Base-by-base conservation (phyloP, 2,113 vertebrate species). In the Pitta sordida region DNA sequence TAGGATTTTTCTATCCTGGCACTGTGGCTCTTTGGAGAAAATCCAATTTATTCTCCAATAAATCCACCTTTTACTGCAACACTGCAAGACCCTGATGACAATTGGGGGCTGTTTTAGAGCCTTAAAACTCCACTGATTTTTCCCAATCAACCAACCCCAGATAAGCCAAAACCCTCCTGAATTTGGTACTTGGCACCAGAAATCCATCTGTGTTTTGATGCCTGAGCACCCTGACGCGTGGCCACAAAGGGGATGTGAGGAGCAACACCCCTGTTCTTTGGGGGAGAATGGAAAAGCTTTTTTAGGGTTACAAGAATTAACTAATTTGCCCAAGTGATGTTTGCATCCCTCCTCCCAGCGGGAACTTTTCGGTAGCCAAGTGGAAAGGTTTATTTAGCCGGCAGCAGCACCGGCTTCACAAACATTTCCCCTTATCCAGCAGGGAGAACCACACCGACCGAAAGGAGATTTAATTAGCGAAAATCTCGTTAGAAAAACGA, bases 401-500 rank as follows among this genome's bases (percentile, higher is more conserved):
- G 97, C 97, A 97, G 98, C 95, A 68, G 96, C 96, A 97, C 98
- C 92, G 97, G 96, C 96, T 98, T 97, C 97, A 96, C 96, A 97
- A 98, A 98, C 98, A 98, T 98, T 98, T 73, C 82, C 97, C 96
- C 97, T 96, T 95, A 97, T 96, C 97, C 98, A 97, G 98, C 98
- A 98, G 97, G 98, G 98, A 98, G 92, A 98, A 96, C 97, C 97
- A 97, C 98, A 98, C 98, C 97, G 97, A 98, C 98, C 96, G 97
- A 98, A 98, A 98, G 98, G 97, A 99, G 98, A 99, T 99, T 99
- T 99, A 99, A 99, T 99, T 99, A 99, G 98, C 74, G 96, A 93
- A 99, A 99, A 99, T 99, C 98, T 99, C 98, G 98, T 99, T 99
- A 99, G 98, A 98, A 98, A 98, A 99, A 99, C 98, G 98, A 99